Evolutionary conservation across 2,888 invertebrate species (phyloP).

Genomic region (Mythimna ferrago): DNA sequence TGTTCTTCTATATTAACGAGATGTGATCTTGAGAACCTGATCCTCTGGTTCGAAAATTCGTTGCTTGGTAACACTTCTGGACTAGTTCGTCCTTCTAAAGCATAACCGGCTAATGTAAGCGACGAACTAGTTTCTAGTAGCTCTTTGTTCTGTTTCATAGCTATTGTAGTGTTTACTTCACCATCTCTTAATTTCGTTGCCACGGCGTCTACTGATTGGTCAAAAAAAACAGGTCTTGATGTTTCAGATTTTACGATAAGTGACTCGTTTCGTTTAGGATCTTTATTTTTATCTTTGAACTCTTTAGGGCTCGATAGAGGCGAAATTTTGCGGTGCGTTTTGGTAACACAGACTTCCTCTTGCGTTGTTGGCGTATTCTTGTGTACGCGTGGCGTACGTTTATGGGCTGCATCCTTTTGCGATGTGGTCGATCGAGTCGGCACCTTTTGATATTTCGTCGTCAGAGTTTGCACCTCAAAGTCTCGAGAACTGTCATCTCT

Average conservation of each 20-base stretch:
- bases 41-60: neutral
- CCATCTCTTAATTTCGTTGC: slow-evolving; percentile 66
- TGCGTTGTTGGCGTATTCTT: too few relatives aligned
- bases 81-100: slow-evolving; percentile 53
- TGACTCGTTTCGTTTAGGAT: slow-evolving; percentile 14
- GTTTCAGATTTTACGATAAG: slow-evolving; percentile 57
- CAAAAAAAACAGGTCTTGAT: slow-evolving; percentile 66
- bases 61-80: neutral
- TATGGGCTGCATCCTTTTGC: neutral
- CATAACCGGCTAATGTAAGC: slow-evolving; percentile 82
- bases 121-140: slow-evolving; percentile 78
- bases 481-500: slow-evolving; percentile 25
- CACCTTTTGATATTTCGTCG: slow-evolving; percentile 43
- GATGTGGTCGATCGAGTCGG: neutral
- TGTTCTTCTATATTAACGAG: slow-evolving; percentile 64
- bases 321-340: neutral
- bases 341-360: too few relatives aligned
- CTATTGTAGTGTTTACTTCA: slow-evolving; percentile 80
- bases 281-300: neutral
- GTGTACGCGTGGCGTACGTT: too few relatives aligned
- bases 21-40: slow-evolving; percentile 50
- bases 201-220: slow-evolving; percentile 67
- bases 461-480: slow-evolving; percentile 47
- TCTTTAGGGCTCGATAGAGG: neutral
- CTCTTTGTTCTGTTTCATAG: slow-evolving; percentile 80